Percentiles rank a stretch among this genome's conserved stretches.
Conservation (phyloP, 2,888 invertebrate genomes). For the Thymelicus lineola region DNA sequence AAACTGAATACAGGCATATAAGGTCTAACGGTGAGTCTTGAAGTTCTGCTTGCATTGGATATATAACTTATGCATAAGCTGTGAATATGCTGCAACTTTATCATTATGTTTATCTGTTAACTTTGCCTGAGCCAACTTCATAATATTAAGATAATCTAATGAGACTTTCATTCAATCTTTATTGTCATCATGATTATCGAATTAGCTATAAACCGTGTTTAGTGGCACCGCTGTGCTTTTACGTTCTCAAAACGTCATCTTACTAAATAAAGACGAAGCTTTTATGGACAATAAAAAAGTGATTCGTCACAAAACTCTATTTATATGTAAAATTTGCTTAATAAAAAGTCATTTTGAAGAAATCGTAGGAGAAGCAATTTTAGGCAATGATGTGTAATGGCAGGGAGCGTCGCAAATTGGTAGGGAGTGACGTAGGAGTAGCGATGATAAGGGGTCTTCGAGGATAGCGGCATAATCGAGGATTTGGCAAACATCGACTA, state of each 20-base stretch:
- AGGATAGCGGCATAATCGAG: slow-evolving; percentile 57
- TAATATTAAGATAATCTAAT: neutral
- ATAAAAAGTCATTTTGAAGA: slow-evolving; percentile 65
- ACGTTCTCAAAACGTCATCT: slow-evolving; percentile 31
- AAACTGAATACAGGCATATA: too few species aligned
- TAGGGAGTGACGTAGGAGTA: slow-evolving; percentile 3
- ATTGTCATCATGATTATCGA: slow-evolving; percentile 23
- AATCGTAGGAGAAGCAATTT: slow-evolving; percentile 51
- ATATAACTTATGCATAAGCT: too few species aligned
- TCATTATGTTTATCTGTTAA: too few species aligned
- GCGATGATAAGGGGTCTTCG: slow-evolving; percentile 22
- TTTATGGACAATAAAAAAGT: slow-evolving; percentile 57
- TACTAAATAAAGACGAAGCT: slow-evolving; percentile 28
- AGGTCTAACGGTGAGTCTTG: too few species aligned
- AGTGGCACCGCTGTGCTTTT: slow-evolving; percentile 22
- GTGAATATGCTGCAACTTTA: too few species aligned
- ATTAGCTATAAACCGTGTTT: slow-evolving; percentile 35
- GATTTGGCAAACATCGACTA: slow-evolving; percentile 66
- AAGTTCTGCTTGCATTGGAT: too few species aligned
- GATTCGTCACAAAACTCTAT: slow-evolving; percentile 59
- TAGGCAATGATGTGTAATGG: slow-evolving; percentile 16
- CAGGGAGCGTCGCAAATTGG: slow-evolving; percentile 34
- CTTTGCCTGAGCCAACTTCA: neutral
- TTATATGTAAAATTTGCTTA: slow-evolving; percentile 72
- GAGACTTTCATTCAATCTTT: slow-evolving; percentile 25